phyloP scores from a whole-genome alignment of 2,113 vertebrate genomes.

The Phaethon lepturus region DNA sequence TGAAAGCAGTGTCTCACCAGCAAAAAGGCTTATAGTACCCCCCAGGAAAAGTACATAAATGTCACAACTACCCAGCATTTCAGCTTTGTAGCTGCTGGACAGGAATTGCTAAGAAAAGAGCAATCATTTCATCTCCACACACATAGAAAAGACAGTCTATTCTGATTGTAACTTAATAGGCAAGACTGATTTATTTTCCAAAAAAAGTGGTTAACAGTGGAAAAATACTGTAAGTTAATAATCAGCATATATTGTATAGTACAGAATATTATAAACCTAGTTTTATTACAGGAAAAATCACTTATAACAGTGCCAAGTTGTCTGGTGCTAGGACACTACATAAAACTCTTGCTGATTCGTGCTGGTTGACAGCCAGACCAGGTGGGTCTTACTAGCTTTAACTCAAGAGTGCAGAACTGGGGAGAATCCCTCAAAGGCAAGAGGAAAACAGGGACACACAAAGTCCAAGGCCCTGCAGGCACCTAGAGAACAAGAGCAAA shows the following conservation, averaged over 20 bases:
- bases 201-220: neutral
- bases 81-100: neutral
- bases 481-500: neutral
- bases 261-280: neutral
- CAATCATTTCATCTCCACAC: neutral
- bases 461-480: neutral
- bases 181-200: neutral
- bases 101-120: neutral
- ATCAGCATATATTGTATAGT: neutral
- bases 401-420: neutral
- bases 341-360: neutral
- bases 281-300: neutral
- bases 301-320: neutral
- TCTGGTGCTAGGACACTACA: neutral
- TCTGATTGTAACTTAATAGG: conserved; percentile 22
- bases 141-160: neutral
- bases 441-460: neutral
- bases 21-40: neutral
- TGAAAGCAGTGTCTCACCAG: neutral
- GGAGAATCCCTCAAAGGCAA: neutral
- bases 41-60: neutral
- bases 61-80: neutral
- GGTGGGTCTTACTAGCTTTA: neutral
- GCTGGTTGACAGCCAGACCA: neutral
- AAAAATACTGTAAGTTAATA: neutral